Conservation (phyloP, 2,797 vertebrate species). For the Gallirallus australis region DNA sequence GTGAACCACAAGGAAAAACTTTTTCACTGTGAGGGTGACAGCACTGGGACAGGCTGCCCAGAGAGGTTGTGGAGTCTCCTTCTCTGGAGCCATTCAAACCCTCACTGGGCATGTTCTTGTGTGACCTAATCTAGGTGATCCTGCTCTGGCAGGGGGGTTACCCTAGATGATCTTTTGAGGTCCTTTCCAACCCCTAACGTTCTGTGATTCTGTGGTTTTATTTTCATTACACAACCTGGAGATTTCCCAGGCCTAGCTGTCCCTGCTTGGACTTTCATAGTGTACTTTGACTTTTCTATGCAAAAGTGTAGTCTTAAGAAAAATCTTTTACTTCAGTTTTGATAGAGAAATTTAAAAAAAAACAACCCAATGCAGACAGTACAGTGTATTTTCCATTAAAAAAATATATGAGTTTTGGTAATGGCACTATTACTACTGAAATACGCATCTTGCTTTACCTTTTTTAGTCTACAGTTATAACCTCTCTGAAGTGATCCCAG, state of each 20-base stretch:
- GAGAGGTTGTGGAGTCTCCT: no score
- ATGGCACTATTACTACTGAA: not conserved
- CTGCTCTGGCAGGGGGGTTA: no score
- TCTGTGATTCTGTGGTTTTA: not conserved
- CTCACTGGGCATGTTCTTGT: no score
- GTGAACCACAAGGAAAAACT: no score
- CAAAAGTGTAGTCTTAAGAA: not conserved
- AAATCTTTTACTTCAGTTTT: not conserved
- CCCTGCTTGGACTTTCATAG: not conserved
- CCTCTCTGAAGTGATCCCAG: not conserved
- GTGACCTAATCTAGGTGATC: no score
- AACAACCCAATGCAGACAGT: not conserved
- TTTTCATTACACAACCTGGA: constrained; percentile 77
- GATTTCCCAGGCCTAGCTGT: constrained; percentile 71
- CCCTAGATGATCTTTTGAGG: no score
- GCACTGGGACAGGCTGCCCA: no score
- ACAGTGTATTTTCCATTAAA: not conserved
- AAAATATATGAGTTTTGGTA: not conserved
- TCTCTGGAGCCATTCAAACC: no score
- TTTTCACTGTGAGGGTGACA: no score
- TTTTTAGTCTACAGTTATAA: not conserved
- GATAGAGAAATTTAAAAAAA: not conserved
- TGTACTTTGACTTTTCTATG: not conserved
- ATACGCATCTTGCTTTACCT: not conserved
- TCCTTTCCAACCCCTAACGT: no score